phyloP scores from a whole-genome alignment of 2,113 vertebrate genomes.

The Salvelinus sp. region DNA sequence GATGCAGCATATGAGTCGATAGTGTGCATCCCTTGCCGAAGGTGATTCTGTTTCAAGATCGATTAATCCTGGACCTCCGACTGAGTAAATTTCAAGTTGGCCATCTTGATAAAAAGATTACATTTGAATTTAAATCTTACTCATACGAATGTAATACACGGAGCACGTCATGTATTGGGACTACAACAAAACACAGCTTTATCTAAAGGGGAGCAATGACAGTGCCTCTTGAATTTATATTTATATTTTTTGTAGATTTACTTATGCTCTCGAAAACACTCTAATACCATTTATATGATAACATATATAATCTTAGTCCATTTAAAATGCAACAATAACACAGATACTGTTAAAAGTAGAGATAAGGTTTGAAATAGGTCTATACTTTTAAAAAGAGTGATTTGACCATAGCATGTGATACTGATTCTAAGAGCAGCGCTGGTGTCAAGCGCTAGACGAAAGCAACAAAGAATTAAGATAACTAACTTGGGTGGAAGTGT shows the following conservation, averaged over 20 bases:
- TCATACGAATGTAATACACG: slow-evolving; percentile 33
- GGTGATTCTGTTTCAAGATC: slow-evolving; percentile 48
- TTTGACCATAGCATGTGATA: background rate
- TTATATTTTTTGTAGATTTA: too few relatives aligned
- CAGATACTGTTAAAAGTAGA: too few relatives aligned
- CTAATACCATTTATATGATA: too few relatives aligned
- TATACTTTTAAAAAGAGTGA: background rate
- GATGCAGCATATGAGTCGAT: slow-evolving; percentile 44
- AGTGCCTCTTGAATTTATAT: too few relatives aligned
- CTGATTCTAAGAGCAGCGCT: too few relatives aligned
- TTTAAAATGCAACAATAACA: too few relatives aligned
- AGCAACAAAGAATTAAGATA: background rate
- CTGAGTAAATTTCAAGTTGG: slow-evolving; percentile 30
- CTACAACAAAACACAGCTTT: slow-evolving; percentile 6
- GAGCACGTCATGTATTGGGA: background rate
- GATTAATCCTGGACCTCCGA: slow-evolving; percentile 35
- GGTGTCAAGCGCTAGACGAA: too few relatives aligned
- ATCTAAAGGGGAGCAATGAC: background rate
- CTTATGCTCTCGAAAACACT: too few relatives aligned
- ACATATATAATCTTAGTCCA: too few relatives aligned
- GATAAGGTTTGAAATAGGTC: background rate
- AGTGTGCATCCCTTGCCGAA: slow-evolving; percentile 20
- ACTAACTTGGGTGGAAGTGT: too few relatives aligned
- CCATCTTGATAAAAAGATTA: slow-evolving; percentile 39
- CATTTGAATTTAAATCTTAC: slow-evolving; percentile 32